Evolutionary conservation across 1,140 invertebrate species (phyloP), one percentile per base, ranked within the genome.

Genomic region (Drosophila tropicalis): DNA sequence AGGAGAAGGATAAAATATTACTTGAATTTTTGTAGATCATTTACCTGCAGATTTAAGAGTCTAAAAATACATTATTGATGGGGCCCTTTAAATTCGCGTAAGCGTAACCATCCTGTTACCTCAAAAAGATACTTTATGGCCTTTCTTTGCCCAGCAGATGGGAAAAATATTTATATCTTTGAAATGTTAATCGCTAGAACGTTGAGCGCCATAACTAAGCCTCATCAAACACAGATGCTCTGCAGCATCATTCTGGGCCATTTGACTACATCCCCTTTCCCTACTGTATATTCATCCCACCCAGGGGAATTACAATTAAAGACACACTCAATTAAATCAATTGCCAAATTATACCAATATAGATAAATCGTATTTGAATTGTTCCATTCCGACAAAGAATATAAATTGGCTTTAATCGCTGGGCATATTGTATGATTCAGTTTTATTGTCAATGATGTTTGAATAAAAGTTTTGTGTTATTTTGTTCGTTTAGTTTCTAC

Each of bases 321-420:
- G 67, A 68, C 62, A 76, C 77, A 76, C 80, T 81, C 87, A 70
- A 83, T 86, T 83, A 87, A 86, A 79, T 83, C 79, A 87, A 87
- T 89, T 71, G 39, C 67, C 66, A 86, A 83, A 70, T 76, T 79
- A 79, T 87, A 65, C 76, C 78, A 61, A 66, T 70, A 67, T 70
- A 39, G 36, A 51, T 51, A 51, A 51, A 51, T 51, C 19, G 17
- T 5, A 47, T 76, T 63, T 51, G 19, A 34, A 64, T 65, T 57
- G 32, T 55, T 29, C 73, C 29, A 47, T 63, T 47, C 55, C 56
- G 40, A 17, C 36, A 64, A 29, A 32, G 13, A 19, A 70, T 67
- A 57, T 57, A 67, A 80, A 66, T 72, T 60, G 68, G 40, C 69
- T 84, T 66, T 73, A 66, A 68, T 60, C 25, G 66, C 66, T 56